Evolutionary conservation across 2,888 invertebrate genomes (phyloP).

Genomic region (Meteorus colon): DNA sequence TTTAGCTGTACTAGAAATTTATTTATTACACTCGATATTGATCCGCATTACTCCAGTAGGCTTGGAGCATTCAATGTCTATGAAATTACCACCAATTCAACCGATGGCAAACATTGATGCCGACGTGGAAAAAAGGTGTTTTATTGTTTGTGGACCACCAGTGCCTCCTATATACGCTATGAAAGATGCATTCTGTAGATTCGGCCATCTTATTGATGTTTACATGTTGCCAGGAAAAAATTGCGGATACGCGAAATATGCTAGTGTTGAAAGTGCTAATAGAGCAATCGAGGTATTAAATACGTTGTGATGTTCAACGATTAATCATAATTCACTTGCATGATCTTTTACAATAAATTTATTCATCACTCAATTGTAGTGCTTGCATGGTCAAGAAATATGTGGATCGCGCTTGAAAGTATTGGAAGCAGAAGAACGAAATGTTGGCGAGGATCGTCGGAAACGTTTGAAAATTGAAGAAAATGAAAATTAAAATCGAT

Average conservation of each 20-base stretch:
- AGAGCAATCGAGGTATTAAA: slow-evolving; percentile 80
- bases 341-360: neutral
- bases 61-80: slow-evolving; percentile 72
- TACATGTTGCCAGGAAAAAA: slow-evolving; percentile 92
- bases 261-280: slow-evolving; percentile 83
- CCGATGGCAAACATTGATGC: slow-evolving; percentile 82
- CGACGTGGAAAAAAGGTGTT: slow-evolving; percentile 78
- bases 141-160: slow-evolving; percentile 71
- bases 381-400: slow-evolving; percentile 89
- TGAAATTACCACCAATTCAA: slow-evolving; percentile 83
- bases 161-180: slow-evolving; percentile 86
- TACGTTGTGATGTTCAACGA: neutral
- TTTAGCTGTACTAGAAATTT: too few relatives aligned
- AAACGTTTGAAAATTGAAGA: slow-evolving; percentile 71
- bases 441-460: slow-evolving; percentile 69
- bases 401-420: slow-evolving; percentile 91
- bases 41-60: slow-evolving; percentile 48
- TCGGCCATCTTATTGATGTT: slow-evolving; percentile 92
- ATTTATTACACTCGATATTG: too few relatives aligned
- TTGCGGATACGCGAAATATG: slow-evolving; percentile 94
- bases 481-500: slow-evolving; percentile 66
- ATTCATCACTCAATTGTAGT: slow-evolving; percentile 58
- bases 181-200: slow-evolving; percentile 91
- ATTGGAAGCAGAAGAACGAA: slow-evolving; percentile 88
- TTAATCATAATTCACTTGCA: neutral